Percentiles rank a stretch among this genome's conserved stretches.
Evolutionary conservation across 2,113 vertebrate genomes (phyloP).

Genomic region (Lophochroa leadbeateri): DNA sequence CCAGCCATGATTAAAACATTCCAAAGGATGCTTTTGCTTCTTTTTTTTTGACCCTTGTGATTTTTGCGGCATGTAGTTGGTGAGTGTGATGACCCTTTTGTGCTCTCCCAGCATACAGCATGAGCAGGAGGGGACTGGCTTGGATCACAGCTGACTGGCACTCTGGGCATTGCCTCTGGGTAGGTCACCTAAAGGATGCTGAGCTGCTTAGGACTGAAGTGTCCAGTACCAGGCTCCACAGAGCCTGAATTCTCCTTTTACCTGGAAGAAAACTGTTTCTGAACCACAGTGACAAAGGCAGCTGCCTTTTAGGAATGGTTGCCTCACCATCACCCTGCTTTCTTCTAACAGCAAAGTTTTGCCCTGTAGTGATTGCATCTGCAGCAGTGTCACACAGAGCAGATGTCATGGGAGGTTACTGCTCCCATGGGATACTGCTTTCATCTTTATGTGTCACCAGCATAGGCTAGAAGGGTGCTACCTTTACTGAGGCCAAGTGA

Average conservation of each 20-base stretch:
- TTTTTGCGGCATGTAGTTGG: background rate
- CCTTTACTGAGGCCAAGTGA: background rate
- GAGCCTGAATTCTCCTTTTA: background rate
- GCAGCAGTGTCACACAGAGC: accelerated
- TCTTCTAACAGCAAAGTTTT: background rate
- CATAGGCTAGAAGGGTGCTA: background rate
- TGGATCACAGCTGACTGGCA: background rate
- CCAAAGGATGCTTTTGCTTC: background rate
- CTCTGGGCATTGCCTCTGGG: background rate
- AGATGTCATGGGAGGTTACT: background rate
- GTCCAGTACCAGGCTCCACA: background rate
- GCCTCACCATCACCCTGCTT: background rate
- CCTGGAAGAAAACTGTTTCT: background rate
- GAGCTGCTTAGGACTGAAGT: background rate
- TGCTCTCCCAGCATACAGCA: background rate
- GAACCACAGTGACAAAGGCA: background rate
- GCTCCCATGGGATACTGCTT: background rate
- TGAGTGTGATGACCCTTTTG: background rate
- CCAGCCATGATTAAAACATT: background rate
- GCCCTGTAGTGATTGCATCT: background rate
- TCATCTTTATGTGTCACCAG: background rate
- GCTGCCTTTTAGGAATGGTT: background rate
- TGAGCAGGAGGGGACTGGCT: background rate
- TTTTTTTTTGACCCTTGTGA: background rate
- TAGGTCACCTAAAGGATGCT: background rate